Base-by-base conservation (phyloP, 2,888 invertebrate genomes). In the Drosophila neonasuta region DNA sequence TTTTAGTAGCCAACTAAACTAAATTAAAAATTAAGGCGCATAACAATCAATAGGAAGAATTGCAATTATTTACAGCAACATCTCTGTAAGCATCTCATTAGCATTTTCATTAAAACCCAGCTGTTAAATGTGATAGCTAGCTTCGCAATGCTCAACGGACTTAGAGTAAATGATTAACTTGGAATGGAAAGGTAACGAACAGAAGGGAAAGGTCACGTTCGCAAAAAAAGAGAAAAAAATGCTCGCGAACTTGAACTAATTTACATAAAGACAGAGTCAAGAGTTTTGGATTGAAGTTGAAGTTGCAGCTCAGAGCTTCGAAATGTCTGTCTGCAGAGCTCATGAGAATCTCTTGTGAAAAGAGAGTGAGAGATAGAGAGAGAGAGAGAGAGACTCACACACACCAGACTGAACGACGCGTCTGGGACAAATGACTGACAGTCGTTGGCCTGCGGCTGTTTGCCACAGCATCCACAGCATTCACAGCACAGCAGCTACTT, bases 401-500 rank as follows among this genome's bases (percentile, higher is more conserved):
- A 60, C 30, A 48, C 61, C 60, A 79, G 73, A 68, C 71, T 62
- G 46, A 68, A 59, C 72, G 86, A 71, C 81, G 77, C 65, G 84
- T 69, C 81, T 82, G 84, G 77, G 81, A 79, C 81, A 84, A 80
- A 74, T 79, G 80, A 87, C 81, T 77, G 80, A 82, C 81, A 81
- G 77, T 74, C 63, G 49, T 41, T 67, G 64, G 69, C 77, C 72
- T 52, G 67, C 55, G 68, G 82, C 70, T 65, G 66, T 74, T 74
- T 76, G 68, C 72, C 76, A 79, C 62, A 75, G 78, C 74, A 61
- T 36, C 64, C 71, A 61, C 71, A 61, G 78, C 74, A 61, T 36
- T 62, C 71, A 61, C 71, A 61, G 64, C 75, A 74, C 80, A 68
- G 76, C 75, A 82, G 89, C 89, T 89, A 87, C 89, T 89, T 89